These are phyloP conservation scores for Portevinia maculata DNA, from an alignment of 2,888 invertebrate genomes.

Conservation along the genomic window DNA sequence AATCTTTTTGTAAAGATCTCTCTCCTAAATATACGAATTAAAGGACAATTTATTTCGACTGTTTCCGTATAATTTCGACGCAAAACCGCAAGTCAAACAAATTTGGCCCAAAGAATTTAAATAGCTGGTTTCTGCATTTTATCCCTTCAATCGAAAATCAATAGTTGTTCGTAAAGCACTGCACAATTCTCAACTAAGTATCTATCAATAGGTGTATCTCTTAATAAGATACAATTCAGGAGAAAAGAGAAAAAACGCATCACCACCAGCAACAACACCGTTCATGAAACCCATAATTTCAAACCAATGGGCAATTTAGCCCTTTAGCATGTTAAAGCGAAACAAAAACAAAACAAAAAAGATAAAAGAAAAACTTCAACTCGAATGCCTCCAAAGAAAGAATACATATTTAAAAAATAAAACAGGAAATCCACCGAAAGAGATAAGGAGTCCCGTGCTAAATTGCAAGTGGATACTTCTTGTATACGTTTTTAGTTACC, in stretches of 20 bases:
- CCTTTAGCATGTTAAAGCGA: conserved; percentile 80
- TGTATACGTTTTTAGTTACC: background rate
- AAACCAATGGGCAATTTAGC: conserved; percentile 83
- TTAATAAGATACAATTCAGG: conserved; percentile 43
- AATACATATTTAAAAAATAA: conserved; percentile 35
- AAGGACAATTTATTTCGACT: conserved; percentile 14
- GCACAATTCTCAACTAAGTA: background rate
- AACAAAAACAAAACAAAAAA: conserved; percentile 29
- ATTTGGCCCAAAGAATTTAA: conserved; percentile 53
- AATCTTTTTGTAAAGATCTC: background rate
- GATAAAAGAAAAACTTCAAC: conserved; percentile 14
- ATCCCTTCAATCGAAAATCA: conserved; percentile 66
- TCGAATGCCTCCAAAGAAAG: conserved; percentile 20
- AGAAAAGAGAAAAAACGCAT: conserved; percentile 40
- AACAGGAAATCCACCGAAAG: conserved; percentile 61
- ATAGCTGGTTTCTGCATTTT: conserved; percentile 34
- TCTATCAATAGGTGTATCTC: background rate
- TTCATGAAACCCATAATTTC: conserved; percentile 82
- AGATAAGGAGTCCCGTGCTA: conserved; percentile 57
- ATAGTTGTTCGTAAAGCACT: conserved; percentile 33
- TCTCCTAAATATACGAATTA: conserved; percentile 6
- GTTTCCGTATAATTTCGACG: conserved; percentile 21
- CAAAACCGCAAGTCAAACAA: conserved; percentile 25
- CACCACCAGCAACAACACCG: conserved; percentile 43
- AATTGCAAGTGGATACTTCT: conserved; percentile 44